Percentiles rank a stretch among this genome's conserved stretches.
Evolutionary conservation across 2,888 invertebrate species (phyloP).

Genomic region (Choreutis nemorana): DNA sequence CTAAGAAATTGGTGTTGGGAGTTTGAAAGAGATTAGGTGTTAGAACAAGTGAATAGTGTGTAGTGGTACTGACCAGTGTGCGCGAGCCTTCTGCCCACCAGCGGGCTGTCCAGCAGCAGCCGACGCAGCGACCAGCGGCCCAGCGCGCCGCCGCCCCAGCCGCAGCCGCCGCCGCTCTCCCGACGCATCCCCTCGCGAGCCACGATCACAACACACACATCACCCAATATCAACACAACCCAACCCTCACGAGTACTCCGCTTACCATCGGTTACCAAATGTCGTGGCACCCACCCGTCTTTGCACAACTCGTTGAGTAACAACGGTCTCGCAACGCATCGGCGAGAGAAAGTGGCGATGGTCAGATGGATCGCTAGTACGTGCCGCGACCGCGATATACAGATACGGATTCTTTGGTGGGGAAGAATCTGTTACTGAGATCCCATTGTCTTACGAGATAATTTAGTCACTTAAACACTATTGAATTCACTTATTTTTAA

Average conservation of each 20-base stretch:
- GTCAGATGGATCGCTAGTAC: slow-evolving; percentile 18
- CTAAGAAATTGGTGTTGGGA: too few relatives aligned
- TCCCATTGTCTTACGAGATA: too few relatives aligned
- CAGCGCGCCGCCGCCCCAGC: slow-evolving; percentile 49
- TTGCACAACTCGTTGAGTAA: slow-evolving; percentile 52
- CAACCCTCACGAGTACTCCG: slow-evolving; percentile 15
- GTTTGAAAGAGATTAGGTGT: too few relatives aligned
- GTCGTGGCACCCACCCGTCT: slow-evolving; percentile 24
- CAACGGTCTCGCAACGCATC: slow-evolving; percentile 38
- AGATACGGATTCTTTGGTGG: slow-evolving; percentile 37
- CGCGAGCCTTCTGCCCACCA: slow-evolving; percentile 70
- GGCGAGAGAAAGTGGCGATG: slow-evolving; percentile 53
- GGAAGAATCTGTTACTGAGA: slow-evolving; percentile 23
- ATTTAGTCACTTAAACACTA: too few relatives aligned
- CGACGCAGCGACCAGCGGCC: slow-evolving; percentile 74
- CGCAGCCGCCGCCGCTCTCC: slow-evolving; percentile 49
- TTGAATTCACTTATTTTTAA: too few relatives aligned
- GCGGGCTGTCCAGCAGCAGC: slow-evolving; percentile 74
- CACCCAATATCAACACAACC: slow-evolving; percentile 23
- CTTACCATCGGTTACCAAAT: slow-evolving; percentile 32
- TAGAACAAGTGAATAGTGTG: too few relatives aligned
- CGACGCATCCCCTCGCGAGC: slow-evolving; percentile 49
- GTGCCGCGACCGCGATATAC: slow-evolving; percentile 22
- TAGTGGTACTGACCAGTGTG: slow-evolving; percentile 42
- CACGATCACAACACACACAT: slow-evolving; percentile 52